A percentile compares a stretch with the other conserved stretches of the same genome.
phyloP scores from a whole-genome alignment of 2,113 vertebrate genomes.

The Callipepla californica region DNA sequence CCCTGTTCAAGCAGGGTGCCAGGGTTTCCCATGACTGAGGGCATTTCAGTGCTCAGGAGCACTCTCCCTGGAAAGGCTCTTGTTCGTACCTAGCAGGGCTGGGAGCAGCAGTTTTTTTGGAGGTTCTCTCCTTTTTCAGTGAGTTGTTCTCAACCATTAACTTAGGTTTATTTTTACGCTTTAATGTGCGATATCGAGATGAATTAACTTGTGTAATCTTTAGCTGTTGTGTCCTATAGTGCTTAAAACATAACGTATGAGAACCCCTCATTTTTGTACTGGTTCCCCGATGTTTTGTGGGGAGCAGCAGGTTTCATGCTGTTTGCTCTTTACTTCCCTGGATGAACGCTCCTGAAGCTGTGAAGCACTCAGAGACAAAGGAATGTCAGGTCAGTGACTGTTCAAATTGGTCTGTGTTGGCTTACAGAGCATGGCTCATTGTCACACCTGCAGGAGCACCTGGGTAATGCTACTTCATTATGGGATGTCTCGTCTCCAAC shows the following conservation, averaged over 20 bases:
- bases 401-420: neutral
- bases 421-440: neutral
- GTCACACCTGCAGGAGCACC: neutral
- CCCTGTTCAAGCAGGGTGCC: neutral
- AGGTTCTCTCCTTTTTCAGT: neutral
- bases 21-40: neutral
- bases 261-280: neutral
- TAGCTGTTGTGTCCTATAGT: neutral
- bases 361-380: neutral
- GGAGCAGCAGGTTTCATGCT: neutral
- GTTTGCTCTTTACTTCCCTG: neutral
- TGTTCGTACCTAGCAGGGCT: neutral
- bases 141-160: neutral
- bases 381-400: neutral
- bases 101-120: neutral
- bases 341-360: neutral
- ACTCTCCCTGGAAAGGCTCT: neutral
- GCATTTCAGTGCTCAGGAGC: neutral
- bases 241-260: neutral
- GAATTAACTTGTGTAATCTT: neutral
- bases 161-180: neutral
- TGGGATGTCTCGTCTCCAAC: neutral
- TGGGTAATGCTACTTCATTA: neutral
- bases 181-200: neutral
- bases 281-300: neutral